Conservation (phyloP, 2,888 invertebrate species). For the Empis stercorea region DNA sequence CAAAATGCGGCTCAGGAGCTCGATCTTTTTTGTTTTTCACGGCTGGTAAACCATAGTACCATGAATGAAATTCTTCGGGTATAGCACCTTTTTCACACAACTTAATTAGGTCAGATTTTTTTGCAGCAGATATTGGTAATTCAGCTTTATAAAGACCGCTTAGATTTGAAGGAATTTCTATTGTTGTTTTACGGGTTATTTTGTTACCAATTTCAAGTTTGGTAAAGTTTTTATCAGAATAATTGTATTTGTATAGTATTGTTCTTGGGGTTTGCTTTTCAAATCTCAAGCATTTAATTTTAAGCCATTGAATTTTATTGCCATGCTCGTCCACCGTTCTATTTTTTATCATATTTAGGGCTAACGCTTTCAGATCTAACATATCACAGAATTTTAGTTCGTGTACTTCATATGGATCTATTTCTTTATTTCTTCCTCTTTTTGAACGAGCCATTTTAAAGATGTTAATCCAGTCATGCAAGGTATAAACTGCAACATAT, state of each 20-base stretch:
- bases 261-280: background rate
- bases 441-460: background rate
- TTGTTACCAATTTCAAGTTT: background rate
- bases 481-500: conserved; percentile 1
- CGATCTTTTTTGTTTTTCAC: background rate
- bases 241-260: background rate
- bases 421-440: conserved; percentile 2
- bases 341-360: conserved; percentile 2
- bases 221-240: background rate
- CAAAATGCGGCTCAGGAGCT: background rate
- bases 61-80: background rate
- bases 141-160: background rate
- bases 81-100: background rate
- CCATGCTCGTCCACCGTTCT: conserved; percentile 1
- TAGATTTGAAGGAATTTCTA: background rate
- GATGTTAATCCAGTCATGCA: conserved; percentile 5
- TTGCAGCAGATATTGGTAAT: background rate
- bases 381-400: conserved; percentile 1
- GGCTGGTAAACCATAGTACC: background rate
- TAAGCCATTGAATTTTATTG: conserved; percentile 4
- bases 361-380: conserved; percentile 3
- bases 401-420: conserved; percentile 1
- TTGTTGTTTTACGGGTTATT: background rate
- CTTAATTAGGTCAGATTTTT: background rate
- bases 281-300: conserved; percentile 1